Conservation (phyloP, 2,888 invertebrate genomes). For the Stenichneumon culpator region DNA sequence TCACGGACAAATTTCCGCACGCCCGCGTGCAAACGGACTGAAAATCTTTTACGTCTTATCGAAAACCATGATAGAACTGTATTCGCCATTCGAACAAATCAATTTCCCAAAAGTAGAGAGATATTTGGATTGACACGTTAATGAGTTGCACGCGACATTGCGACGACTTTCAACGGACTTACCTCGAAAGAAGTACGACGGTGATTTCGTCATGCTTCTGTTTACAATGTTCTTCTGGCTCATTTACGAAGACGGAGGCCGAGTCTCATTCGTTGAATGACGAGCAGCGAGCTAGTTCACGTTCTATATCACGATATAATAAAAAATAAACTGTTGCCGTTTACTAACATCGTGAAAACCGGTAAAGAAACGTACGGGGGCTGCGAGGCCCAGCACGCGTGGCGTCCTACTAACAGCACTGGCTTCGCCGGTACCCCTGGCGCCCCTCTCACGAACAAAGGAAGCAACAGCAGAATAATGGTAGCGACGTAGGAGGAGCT, state of each 20-base stretch:
- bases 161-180: neutral
- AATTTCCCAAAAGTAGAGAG: neutral
- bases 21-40: neutral
- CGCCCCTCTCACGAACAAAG: neutral
- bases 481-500: conserved; percentile 3
- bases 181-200: neutral
- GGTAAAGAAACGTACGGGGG: neutral
- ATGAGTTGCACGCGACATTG: neutral
- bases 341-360: conserved; percentile 2
- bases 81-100: neutral
- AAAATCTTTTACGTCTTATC: neutral
- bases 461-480: neutral
- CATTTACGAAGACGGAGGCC: neutral
- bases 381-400: neutral
- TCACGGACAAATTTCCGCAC: neutral
- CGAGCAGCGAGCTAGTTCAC: neutral
- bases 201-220: neutral
- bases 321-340: neutral
- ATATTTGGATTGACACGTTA: neutral
- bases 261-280: neutral
- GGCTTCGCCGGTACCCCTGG: neutral
- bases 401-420: neutral
- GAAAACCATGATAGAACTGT: neutral
- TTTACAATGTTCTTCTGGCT: neutral
- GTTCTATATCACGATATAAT: neutral